Base-by-base conservation (phyloP, 2,888 invertebrate genomes). In the Entomobrya proxima region DNA sequence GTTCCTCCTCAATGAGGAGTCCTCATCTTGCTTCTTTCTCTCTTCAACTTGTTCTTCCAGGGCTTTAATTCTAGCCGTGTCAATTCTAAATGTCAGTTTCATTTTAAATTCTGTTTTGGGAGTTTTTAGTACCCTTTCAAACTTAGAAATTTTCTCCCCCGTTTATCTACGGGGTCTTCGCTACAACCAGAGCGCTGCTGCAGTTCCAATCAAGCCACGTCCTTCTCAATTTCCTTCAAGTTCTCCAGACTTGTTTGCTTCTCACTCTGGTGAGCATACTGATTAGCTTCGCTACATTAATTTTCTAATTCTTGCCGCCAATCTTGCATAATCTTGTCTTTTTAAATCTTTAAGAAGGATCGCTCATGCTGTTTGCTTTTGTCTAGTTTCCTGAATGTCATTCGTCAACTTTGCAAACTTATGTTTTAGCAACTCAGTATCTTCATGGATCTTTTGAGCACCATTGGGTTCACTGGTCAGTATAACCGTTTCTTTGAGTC, bases 381-480 rank as follows among this genome's bases (percentile, higher is more conserved):
- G 96, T 86, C 95, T 94, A 82, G 95, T 94, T 82, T 96, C 95
- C 91, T 96, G 96, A 21, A 97, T 94, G 91, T 97, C 97, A 32
- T 93, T 93, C 72, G 97, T 93, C 3, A 98, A 92, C 91, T 96
- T 96, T 89, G 98, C 98, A 91, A 98, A 97, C 91, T 98, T 98
- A 90, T 95, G 94, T 91, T 97, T 97, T 30, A 98, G 92, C 88
- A 94, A 95, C 91, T 97, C 97, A 0, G 97, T 97, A 90, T 97
- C 97, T 91, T 98, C 97, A 91, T 97, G 95, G 85, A 98, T 97
- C 91, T 96, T 96, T 0, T 95, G 95, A 0, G 96, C 96, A 0
- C 98, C 98, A 76, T 94, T 94, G 89, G 96, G 95, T 92, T 97
- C 97, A 0, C 98, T 98, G 91, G 97, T 98, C 94, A 98, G 95